Percentiles rank a stretch among this genome's conserved stretches.
Conservation (phyloP, 2,113 vertebrate species). For the Gymnogyps californianus region DNA sequence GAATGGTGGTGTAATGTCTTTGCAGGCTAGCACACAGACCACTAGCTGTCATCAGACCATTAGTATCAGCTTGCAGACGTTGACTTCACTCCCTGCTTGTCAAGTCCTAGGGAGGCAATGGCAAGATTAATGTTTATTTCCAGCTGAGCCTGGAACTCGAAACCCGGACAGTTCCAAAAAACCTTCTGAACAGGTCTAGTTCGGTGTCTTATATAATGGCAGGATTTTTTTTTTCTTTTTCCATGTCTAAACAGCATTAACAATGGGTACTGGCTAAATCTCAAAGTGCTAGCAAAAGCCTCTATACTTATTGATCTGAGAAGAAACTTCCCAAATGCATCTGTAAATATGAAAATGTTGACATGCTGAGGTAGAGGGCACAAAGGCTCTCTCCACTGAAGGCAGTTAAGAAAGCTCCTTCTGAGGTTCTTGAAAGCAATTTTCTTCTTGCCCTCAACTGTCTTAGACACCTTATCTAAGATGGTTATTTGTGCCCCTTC, state of each 20-base stretch:
- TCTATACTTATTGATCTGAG: background rate
- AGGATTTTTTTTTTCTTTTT: background rate
- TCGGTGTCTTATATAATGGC: background rate
- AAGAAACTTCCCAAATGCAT: background rate
- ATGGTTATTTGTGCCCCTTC: background rate
- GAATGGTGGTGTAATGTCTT: background rate
- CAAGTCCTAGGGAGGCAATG: constrained; percentile 33
- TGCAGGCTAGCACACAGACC: background rate
- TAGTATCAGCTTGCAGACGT: constrained; percentile 49
- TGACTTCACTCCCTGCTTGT: constrained; percentile 15
- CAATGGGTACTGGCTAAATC: background rate
- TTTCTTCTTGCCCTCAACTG: background rate
- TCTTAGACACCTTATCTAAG: background rate
- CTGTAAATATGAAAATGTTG: background rate
- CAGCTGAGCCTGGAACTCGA: background rate
- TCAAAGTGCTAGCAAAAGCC: background rate
- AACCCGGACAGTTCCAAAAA: background rate
- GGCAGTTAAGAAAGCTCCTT: background rate
- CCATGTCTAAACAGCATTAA: background rate
- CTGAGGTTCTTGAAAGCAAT: background rate
- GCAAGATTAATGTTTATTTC: constrained; percentile 54
- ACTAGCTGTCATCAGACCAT: constrained; percentile 52
- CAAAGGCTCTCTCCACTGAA: background rate
- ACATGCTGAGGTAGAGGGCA: background rate
- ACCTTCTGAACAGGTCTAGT: background rate